These are phyloP conservation scores for Leuciscus idus DNA, from an alignment of 2,113 vertebrate species.

Conservation along the genomic window DNA sequence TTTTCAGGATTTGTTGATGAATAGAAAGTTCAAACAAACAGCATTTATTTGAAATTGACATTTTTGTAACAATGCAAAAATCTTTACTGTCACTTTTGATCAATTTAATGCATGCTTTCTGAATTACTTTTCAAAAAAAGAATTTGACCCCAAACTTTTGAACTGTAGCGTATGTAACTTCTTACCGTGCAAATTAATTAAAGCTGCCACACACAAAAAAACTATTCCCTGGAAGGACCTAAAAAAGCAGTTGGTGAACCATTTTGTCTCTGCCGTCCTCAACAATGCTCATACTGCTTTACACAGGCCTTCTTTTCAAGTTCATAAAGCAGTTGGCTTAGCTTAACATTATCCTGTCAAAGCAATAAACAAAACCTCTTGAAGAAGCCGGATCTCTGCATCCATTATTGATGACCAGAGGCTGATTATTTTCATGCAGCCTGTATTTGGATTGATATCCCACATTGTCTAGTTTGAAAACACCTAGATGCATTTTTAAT, in stretches of 20 bases:
- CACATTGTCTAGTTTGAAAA: constrained; percentile 70
- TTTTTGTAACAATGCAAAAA: too few relatives aligned
- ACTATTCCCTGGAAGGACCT: neutral
- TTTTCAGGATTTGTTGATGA: neutral
- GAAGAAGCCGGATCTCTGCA: constrained; percentile 60
- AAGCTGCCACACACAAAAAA: too few relatives aligned
- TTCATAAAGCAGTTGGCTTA: constrained; percentile 32
- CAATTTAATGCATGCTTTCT: too few relatives aligned
- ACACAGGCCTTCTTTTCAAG: constrained; percentile 18
- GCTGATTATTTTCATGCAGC: constrained; percentile 73
- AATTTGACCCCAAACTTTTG: too few relatives aligned
- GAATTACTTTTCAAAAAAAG: too few relatives aligned
- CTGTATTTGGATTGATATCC: constrained; percentile 62
- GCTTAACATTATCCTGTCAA: constrained; percentile 61
- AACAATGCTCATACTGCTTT: neutral
- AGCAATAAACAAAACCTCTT: constrained; percentile 64
- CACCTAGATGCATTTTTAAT: constrained; percentile 70
- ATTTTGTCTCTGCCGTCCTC: neutral
- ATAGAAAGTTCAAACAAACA: neutral
- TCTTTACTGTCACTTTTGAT: too few relatives aligned
- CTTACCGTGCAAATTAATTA: too few relatives aligned
- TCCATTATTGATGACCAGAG: constrained; percentile 75
- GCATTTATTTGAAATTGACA: too few relatives aligned
- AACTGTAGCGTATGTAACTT: too few relatives aligned
- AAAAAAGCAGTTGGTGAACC: neutral